Percentiles rank a stretch among this genome's conserved stretches.
Conservation (phyloP, 64 coral and sea anemone genomes). For the Montipora capricornis region DNA sequence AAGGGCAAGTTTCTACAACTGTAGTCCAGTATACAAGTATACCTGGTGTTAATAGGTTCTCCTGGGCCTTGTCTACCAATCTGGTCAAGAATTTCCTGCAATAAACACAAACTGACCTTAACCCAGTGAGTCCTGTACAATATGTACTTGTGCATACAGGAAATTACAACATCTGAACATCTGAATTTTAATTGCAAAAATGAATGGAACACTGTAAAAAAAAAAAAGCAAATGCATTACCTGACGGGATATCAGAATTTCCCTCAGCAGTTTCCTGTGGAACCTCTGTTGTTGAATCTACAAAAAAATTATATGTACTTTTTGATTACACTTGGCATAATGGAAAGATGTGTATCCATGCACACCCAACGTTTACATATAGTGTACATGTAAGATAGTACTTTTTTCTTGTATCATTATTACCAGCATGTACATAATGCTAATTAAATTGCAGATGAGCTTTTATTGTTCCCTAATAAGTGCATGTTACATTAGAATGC, state of each 20-base stretch:
- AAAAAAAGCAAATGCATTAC: conserved; percentile 19
- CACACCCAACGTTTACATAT: too few species aligned
- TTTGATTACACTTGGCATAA: not conserved
- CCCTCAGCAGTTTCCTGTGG: conserved; percentile 84
- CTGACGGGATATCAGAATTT: conserved; percentile 92
- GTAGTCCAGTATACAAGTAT: conserved; percentile 18
- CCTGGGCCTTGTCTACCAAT: conserved; percentile 83
- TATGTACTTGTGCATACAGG: too few species aligned
- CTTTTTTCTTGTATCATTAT: too few species aligned
- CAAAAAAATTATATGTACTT: not conserved
- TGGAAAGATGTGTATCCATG: too few species aligned
- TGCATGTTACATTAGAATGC: too few species aligned
- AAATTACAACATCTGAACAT: too few species aligned
- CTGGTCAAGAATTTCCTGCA: conserved; percentile 90
- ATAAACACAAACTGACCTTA: not conserved
- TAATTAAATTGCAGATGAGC: too few species aligned
- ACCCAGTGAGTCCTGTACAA: not conserved
- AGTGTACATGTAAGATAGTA: too few species aligned
- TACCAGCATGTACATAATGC: too few species aligned
- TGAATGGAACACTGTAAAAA: not conserved
- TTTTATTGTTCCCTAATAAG: too few species aligned
- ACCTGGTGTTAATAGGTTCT: conserved; percentile 91
- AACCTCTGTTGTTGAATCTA: conserved; percentile 86
- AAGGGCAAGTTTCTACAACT: too few species aligned
- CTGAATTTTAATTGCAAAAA: too few species aligned